Evolutionary conservation across 2,888 invertebrate genomes (phyloP), one percentile per base, ranked within the genome.

Genomic region (Diachrysia chrysitis): DNA sequence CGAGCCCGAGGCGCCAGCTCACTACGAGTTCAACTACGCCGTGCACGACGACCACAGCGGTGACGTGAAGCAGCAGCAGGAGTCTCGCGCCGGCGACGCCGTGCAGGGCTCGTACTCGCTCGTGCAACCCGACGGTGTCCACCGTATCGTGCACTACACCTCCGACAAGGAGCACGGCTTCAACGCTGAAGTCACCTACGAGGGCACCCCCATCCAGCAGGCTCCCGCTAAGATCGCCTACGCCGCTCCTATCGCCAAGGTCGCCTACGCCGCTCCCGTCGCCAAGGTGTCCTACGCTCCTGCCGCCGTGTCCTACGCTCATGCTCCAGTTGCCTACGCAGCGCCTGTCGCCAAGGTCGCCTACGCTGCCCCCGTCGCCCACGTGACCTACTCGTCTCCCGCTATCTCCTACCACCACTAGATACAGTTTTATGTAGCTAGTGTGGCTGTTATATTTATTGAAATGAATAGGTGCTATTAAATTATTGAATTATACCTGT

Each of bases 101-200:
- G 93, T 95, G 37, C 93, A 93, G 54, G 95, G 95, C 71, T 93
- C 91, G 56, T 95, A 95, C 90, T 94, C 95, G 3, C 90, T 95
- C 17, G 87, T 95, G 42, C 95, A 95, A 70, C 94, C 95, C 71
- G 95, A 95, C 63, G 95, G 95, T 2, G 90, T 92, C 48, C 90
- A 86, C 78, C 92, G 95, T 73, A 91, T 95, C 71, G 95, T 95
- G 4, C 93, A 95, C 62, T 95, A 95, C 90, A 91, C 92, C 80
- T 84, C 94, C 42, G 95, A 95, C 84, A 89, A 89, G 60, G 89
- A 85, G 66, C 83, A 92, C 82, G 95, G 95, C 42, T 95, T 95
- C 89, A 95, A 93, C 87, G 95, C 95, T 35, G 79, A 87, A 64
- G 95, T 95, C 14, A 90, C 92, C 51, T 94, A 95, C 81, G 94